Evolutionary conservation across 2,113 vertebrate species (phyloP).

Genomic region (Pseudorasbora parva): DNA sequence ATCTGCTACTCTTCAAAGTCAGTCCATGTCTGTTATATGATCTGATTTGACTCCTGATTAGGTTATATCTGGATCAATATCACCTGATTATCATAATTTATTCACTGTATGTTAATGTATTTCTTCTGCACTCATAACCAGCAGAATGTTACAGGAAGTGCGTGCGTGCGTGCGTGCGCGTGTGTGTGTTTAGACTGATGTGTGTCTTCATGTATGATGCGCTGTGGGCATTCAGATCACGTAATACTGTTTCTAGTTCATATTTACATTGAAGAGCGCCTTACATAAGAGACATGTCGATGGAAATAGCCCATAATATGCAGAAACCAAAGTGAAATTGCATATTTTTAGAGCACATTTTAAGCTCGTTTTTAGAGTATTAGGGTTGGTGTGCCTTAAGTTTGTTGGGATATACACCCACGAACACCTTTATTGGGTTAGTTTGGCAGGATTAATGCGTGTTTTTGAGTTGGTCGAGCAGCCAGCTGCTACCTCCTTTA

Average conservation of each 20-base stretch:
- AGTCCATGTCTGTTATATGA: neutral
- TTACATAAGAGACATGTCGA: neutral
- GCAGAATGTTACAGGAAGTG: neutral
- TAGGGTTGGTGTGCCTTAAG: constrained; percentile 39
- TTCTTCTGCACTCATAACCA: neutral
- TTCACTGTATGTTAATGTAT: neutral
- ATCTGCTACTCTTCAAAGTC: neutral
- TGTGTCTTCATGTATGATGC: neutral
- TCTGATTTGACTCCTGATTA: constrained; percentile 3
- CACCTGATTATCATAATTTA: neutral
- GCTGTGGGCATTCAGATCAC: constrained; percentile 12
- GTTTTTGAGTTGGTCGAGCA: constrained; percentile 11
- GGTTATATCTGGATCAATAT: neutral
- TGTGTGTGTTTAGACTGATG: neutral
- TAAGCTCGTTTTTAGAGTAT: neutral
- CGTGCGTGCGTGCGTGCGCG: too few species aligned
- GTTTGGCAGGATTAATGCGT: constrained; percentile 14
- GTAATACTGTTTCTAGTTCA: neutral
- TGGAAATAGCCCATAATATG: constrained; percentile 23
- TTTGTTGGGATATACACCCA: neutral
- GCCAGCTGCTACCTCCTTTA: constrained; percentile 29
- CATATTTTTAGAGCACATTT: constrained; percentile 1
- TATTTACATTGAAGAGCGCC: neutral
- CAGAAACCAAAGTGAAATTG: constrained; percentile 6
- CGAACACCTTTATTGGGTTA: neutral